Base-by-base conservation (phyloP, 2,797 vertebrate species). In the Enteromius paludinosus region DNA sequence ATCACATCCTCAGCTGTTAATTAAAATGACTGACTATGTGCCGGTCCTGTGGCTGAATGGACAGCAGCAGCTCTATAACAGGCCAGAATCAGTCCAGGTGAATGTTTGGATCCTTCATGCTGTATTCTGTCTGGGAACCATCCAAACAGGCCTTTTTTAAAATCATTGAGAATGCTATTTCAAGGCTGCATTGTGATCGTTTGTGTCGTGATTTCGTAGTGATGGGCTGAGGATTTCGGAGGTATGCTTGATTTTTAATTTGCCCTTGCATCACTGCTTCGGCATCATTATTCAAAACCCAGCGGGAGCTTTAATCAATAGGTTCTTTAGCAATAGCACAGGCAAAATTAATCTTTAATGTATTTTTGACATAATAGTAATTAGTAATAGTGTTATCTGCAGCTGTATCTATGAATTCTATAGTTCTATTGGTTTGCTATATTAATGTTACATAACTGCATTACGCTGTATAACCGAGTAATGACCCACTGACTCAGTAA, bases 21-120 rank as follows among this genome's bases (percentile, higher is more conserved):
- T 94, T 93, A 92, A 93, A 91, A 89, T 91, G 91, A 94, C 90
- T 89, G 90, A 90, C 90, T 89, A 69, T 33, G 79, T 69, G 83
- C 45, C 15, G 33, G 61, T 33, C 35, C 25, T 75, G 61, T 83
- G 74, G 73, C 65, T 61, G 38, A 77, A 77, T n/a, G 65, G 73
- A 89, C 87, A 84, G 33, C 74, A 76, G 59, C 88, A 85, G 83
- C 83, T 89, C 88, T 89, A 87, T 85, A 89, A 75, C 59, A 82
- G 52, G 84, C 62, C 59, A 70, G 81, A 72, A 43, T 38, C 25
- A 78, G 38, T 65, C 35, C 62, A 70, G 69, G 43, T 59, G 45
- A 82, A 66, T 52, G 59, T 65, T 11, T 15, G 20, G 7, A n/a
- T 65, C 33, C 69, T 17, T 65, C n/a, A 8, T 47, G 61, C n/a